phyloP scores from a whole-genome alignment of 1,140 invertebrate species.

The Cephus cinctus region DNA sequence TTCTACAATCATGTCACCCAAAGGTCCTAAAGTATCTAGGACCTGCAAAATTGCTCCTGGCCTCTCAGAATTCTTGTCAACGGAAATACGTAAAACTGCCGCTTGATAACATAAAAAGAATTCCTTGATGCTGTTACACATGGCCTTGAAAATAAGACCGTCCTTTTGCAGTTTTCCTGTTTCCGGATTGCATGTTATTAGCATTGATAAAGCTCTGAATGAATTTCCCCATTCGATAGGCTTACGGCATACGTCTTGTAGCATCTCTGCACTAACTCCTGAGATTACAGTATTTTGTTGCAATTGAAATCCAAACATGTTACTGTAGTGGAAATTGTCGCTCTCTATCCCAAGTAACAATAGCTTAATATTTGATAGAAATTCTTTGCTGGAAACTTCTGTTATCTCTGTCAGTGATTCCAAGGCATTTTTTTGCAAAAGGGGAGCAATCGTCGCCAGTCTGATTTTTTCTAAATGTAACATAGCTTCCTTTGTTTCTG shows the following conservation, averaged over 20 bases:
- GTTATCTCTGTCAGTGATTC: conserved; percentile 20
- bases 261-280: conserved; percentile 31
- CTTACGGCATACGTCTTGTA: conserved; percentile 35
- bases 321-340: conserved; percentile 42
- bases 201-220: conserved; percentile 35
- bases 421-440: conserved; percentile 26
- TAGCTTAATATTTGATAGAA: conserved; percentile 47
- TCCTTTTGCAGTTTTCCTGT: conserved; percentile 32
- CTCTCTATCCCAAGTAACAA: conserved; percentile 56
- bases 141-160: conserved; percentile 53
- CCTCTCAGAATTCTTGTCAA: conserved; percentile 38
- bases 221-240: conserved; percentile 45
- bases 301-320: conserved; percentile 34
- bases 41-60: conserved; percentile 55
- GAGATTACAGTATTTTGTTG: conserved; percentile 32
- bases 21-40: conserved; percentile 51
- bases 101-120: conserved; percentile 60
- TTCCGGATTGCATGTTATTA: conserved; percentile 28
- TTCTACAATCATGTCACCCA: conserved; percentile 57
- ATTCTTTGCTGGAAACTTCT: conserved; percentile 35
- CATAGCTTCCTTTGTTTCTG: conserved; percentile 35
- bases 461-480: conserved; percentile 38
- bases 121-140: conserved; percentile 58
- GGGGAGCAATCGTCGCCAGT: conserved; percentile 21
- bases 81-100: conserved; percentile 54